phyloP scores from a whole-genome alignment of 2,888 invertebrate genomes.

The Mythimna lalbum region DNA sequence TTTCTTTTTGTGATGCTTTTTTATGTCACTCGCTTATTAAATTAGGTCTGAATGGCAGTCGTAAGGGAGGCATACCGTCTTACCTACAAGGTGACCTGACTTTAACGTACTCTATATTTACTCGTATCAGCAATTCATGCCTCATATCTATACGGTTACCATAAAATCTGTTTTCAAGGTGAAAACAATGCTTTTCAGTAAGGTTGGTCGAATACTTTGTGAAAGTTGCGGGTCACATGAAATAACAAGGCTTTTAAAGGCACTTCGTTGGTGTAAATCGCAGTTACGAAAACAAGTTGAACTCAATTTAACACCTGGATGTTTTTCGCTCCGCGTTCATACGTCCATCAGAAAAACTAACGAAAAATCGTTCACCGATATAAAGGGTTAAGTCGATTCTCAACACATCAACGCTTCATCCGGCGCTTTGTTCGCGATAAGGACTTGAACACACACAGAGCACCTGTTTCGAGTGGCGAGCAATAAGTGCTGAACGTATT shows the following conservation, averaged over 20 bases:
- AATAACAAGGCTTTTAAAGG: background rate
- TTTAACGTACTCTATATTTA: constrained; percentile 43
- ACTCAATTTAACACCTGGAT: background rate
- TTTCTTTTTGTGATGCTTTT: constrained; percentile 55
- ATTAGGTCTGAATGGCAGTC: constrained; percentile 55
- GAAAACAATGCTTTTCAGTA: constrained; percentile 33
- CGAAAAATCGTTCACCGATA: constrained; percentile 53
- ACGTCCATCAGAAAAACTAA: constrained; percentile 36
- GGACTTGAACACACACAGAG: constrained; percentile 82
- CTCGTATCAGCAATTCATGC: constrained; percentile 40
- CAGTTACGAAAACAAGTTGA: constrained; percentile 10
- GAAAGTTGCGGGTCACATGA: background rate
- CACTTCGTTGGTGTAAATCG: no score
- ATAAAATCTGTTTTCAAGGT: constrained; percentile 46
- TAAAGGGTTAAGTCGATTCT: constrained; percentile 72
- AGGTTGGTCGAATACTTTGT: constrained; percentile 14
- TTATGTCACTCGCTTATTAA: constrained; percentile 56
- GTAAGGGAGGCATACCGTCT: constrained; percentile 31
- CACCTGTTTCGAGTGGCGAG: constrained; percentile 84
- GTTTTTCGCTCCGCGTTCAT: constrained; percentile 14
- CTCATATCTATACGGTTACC: constrained; percentile 36
- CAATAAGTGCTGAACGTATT: constrained; percentile 89
- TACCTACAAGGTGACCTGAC: constrained; percentile 58
- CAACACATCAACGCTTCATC: constrained; percentile 74
- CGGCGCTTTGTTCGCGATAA: constrained; percentile 82